phyloP scores from a whole-genome alignment of 2,113 vertebrate genomes.

The Murina feae region DNA sequence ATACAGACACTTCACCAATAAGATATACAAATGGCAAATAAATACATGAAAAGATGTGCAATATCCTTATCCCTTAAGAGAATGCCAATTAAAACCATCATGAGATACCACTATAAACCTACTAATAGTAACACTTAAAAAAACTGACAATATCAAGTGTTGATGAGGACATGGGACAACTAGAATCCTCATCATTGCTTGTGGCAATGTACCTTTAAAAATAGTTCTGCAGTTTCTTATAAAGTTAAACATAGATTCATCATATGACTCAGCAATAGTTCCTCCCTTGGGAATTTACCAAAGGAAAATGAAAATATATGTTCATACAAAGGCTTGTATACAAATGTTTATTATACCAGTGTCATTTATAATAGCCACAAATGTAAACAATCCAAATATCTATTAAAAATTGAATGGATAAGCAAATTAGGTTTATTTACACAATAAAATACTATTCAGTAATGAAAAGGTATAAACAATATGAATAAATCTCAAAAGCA shows the following conservation, averaged over 20 bases:
- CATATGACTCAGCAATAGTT: neutral
- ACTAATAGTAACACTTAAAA: neutral
- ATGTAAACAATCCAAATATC: neutral
- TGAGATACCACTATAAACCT: neutral
- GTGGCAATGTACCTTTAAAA: neutral
- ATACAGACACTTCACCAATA: neutral
- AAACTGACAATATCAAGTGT: neutral
- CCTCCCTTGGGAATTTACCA: neutral
- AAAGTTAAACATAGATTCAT: neutral
- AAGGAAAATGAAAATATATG: neutral
- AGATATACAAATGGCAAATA: conserved; percentile 10
- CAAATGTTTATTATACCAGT: neutral
- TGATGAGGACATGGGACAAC: neutral
- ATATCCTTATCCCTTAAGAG: neutral
- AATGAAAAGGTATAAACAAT: neutral
- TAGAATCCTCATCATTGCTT: neutral
- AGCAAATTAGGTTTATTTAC: neutral
- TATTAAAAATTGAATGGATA: neutral
- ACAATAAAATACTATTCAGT: neutral
- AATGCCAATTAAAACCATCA: neutral
- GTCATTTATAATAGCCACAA: neutral
- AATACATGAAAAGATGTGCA: neutral
- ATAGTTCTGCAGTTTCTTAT: neutral
- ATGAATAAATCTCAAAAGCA: neutral
- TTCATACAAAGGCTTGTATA: neutral